Evolutionary conservation across 2,888 invertebrate genomes (phyloP), one percentile per base, ranked within the genome.

Genomic region (Cosmia pyralina): DNA sequence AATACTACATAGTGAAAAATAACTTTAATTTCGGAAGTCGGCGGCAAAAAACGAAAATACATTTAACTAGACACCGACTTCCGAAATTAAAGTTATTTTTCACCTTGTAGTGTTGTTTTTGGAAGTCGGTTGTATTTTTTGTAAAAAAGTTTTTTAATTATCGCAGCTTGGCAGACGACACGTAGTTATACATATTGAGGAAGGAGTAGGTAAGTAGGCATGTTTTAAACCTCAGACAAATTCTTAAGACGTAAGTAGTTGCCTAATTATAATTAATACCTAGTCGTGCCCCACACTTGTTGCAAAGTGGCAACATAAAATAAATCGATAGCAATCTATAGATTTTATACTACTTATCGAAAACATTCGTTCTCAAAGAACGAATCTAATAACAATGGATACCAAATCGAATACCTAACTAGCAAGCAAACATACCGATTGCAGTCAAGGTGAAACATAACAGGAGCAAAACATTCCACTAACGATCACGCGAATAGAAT

Each of bases 391-490:
- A 46, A 15, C 67, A 66, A 69, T 50, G 59, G n/a, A 71, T 44
- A 55, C 19, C 46, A 55, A 71, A 71, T 69, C 57, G 11, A 50
- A 57, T 68, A 72, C 13, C 22, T 79, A 79, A 15, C 10, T 22
- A 58, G 19, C 52, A 72, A 50, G 57, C 68, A 71, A 72, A 66
- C 62, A 62, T 22, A 10, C n/a, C 7, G 58, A 75, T 70, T 65
- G 65, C 62, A 83, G 38, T 69, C 83, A 83, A 83, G 85, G 83
- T 75, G 53, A 85, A 67, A 67, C 53, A 70, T 34, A 46, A 28
- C 79, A 75, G 70, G 75, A 66, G 83, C 58, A 58, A 77, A 78
- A 85, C 59, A 85, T 85, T 83, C 79, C 74, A 53, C 46, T 65
- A 53, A 6, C 59, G 73, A 73, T 50, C 58, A 69, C 72, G 63